phyloP scores from a whole-genome alignment of 2,113 vertebrate genomes.

The Phaetusa simplex region DNA sequence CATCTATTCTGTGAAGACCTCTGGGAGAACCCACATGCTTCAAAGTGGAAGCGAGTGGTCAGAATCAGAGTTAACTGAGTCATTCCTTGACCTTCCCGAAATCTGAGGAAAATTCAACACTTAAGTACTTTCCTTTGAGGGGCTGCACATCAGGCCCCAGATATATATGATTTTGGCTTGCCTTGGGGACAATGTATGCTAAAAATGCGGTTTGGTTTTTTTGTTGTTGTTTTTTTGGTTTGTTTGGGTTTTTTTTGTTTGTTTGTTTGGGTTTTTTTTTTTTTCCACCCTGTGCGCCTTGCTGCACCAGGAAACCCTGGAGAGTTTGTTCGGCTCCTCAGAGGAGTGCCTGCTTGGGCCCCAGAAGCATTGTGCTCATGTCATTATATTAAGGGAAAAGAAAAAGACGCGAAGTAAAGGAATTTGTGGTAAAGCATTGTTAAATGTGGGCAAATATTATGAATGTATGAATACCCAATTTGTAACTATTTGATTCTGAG shows the following conservation, averaged over 20 bases:
- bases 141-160: not conserved
- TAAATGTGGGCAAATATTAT: not conserved
- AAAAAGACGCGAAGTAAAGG: not conserved
- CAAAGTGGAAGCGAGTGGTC: not conserved
- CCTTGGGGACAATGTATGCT: not conserved
- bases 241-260: not conserved
- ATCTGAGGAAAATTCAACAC: not conserved
- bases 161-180: not conserved
- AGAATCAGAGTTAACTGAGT: not conserved
- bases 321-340: not conserved
- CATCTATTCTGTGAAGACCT: not conserved
- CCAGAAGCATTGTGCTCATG: not conserved
- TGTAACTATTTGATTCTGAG: not conserved
- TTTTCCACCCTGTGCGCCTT: accelerated
- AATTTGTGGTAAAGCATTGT: not conserved
- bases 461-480: not conserved
- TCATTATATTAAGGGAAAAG: not conserved
- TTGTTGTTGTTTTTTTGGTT: not conserved
- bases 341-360: not conserved
- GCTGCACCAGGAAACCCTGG: not conserved
- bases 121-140: not conserved
- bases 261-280: not conserved
- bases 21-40: not conserved
- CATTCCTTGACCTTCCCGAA: not conserved
- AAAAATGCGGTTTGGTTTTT: not conserved